Percentiles rank a stretch among this genome's conserved stretches.
Evolutionary conservation across 2,797 vertebrate genomes (phyloP).

Genomic region (Percopsis omiscomaycus): DNA sequence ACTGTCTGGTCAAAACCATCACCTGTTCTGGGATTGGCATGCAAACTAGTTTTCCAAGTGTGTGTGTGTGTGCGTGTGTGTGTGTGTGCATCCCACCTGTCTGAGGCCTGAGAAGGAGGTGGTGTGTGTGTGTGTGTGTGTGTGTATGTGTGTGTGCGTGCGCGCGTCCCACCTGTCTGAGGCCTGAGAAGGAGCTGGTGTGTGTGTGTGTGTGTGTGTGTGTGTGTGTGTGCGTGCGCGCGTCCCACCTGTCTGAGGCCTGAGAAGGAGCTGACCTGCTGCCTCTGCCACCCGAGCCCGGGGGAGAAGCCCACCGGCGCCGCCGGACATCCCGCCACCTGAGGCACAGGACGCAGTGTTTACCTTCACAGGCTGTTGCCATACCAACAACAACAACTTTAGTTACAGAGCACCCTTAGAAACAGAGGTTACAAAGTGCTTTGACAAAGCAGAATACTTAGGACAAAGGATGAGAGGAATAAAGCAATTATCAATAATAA

Average conservation of each 20-base stretch:
- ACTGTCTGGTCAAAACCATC: too few species aligned
- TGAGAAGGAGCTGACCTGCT: constrained; percentile 91
- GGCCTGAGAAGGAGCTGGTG: constrained; percentile 80
- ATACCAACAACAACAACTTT: too few species aligned
- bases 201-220: neutral
- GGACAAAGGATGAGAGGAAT: too few species aligned
- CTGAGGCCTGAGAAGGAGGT: constrained; percentile 89
- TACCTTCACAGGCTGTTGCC: too few species aligned
- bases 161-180: neutral
- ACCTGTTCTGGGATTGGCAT: too few species aligned
- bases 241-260: constrained; percentile 85
- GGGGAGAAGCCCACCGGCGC: constrained; percentile 91
- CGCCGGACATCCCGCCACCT: constrained; percentile 89
- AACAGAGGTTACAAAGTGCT: too few species aligned
- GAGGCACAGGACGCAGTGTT: constrained; percentile 15
- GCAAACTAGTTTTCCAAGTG: too few species aligned
- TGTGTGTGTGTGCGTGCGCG: constrained; percentile 1
- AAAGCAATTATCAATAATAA: too few species aligned
- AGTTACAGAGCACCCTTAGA: too few species aligned
- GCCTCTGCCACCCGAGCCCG: constrained; percentile 89
- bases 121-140: constrained; percentile 1
- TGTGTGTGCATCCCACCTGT: constrained; percentile 1
- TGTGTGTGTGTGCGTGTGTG: neutral
- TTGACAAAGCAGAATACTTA: too few species aligned
- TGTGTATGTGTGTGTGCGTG: neutral